Base-by-base conservation (phyloP, 2,113 vertebrate species). In the Gambusia affinis region DNA sequence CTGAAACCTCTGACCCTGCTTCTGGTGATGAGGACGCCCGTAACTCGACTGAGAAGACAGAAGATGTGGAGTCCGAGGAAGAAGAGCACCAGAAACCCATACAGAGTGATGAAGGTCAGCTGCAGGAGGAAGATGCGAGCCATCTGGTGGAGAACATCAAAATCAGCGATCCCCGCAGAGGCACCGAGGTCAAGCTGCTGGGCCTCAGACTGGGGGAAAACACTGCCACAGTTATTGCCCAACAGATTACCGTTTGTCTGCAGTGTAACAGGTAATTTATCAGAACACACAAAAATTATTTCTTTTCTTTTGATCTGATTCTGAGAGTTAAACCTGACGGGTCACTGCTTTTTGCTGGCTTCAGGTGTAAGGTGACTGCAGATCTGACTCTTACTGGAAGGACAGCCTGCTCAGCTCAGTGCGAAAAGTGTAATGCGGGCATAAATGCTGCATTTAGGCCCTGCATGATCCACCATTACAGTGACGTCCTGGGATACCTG, bases 361-460 rank as follows among this genome's bases (percentile, higher is more conserved):
- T 11, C 78, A 96, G 95, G 92, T 96, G 95, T 89, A 95, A 95
- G 71, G 84, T 94, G 24, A 93, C 85, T 11, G 93, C 94, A 47
- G 95, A 96, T 69, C 85, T 96, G 70, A 88, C 85, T 1, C 76
- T 96, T 78, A 92, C 47, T 29, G 91, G 87, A 17, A 89, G 85
- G 82, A 81, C 86, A 8, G 24, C 90, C 24, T 95, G 92, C 68
- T n/a, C 76, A 0, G 94, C 93, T 67, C 92, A 93, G 83, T 96
- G 95, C 87, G 94, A 94, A 37, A 95, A 94, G 82, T 96, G 95
- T 85, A 94, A 76, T n/a, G 76, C 90, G 3, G 82, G 78, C 33
- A 94, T 96, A 81, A 87, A 75, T 3, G 93, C 92, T 14, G 83
- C 87, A 0, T 95, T 94, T 80, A 90, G 92, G 62, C 92, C 94